Conservation (phyloP, 2,888 invertebrate species). For the Stramonita haemastoma region DNA sequence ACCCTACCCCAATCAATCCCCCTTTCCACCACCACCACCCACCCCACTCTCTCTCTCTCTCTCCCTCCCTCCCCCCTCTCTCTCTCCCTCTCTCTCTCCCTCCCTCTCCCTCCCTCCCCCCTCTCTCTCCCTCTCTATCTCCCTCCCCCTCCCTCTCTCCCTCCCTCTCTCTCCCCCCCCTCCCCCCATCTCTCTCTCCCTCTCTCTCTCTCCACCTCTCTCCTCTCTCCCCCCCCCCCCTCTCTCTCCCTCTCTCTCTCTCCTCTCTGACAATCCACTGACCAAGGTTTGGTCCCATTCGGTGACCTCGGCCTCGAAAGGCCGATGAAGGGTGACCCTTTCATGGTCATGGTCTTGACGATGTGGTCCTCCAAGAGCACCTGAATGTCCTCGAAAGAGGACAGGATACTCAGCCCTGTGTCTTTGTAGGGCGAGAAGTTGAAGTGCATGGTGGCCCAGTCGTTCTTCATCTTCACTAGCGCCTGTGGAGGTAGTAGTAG, state of each 20-base stretch:
- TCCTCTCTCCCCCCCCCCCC: not conserved
- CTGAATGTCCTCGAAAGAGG: constrained; percentile 76
- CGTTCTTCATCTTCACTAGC: constrained; percentile 75
- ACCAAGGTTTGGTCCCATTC: constrained; percentile 74
- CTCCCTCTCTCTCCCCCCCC: not conserved
- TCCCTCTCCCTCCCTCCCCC: not conserved
- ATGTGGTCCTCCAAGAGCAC: constrained; percentile 76
- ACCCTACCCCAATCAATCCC: too few species aligned
- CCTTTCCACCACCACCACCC: not conserved
- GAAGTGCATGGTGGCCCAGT: constrained; percentile 74
- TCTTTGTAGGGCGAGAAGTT: constrained; percentile 75
- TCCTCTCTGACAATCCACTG: constrained; percentile 34
- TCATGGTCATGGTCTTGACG: constrained; percentile 77
- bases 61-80: not conserved
- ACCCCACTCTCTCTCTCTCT: not conserved
- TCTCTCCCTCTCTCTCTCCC: not conserved
- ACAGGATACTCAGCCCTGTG: constrained; percentile 72
- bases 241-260: not conserved
- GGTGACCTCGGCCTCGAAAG: constrained; percentile 75
- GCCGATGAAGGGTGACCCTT: constrained; percentile 77
- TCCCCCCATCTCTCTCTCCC: not conserved
- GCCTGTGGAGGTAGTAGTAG: too few species aligned
- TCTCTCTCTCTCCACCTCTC: not conserved
- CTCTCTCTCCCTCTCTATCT: not conserved
- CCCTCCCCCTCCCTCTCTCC: not conserved